A percentile compares a stretch with the other conserved stretches of the same genome.
These are phyloP conservation scores for Episyrphus balteatus DNA, from an alignment of 1,140 invertebrate genomes.

Conservation along the genomic window DNA sequence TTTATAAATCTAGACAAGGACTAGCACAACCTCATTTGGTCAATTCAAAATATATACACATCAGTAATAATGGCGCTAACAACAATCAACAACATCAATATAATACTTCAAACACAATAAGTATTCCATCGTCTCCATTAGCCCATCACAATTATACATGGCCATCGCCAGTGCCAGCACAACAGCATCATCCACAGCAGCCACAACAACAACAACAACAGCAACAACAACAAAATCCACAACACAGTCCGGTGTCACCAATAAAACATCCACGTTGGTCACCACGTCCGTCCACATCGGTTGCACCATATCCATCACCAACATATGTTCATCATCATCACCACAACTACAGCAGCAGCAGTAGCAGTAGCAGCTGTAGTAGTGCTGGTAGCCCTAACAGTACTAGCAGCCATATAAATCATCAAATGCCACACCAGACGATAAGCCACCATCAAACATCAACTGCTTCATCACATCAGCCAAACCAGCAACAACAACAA, in stretches of 20 bases:
- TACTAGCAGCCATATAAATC: not conserved
- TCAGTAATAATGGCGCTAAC: conserved; percentile 26
- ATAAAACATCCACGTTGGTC: conserved; percentile 68
- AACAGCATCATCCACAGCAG: conserved; percentile 6
- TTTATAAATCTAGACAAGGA: conserved; percentile 39
- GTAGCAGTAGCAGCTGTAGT: not conserved
- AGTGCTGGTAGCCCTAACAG: conserved; percentile 2
- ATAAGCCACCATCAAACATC: conserved; percentile 16
- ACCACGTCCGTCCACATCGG: conserved; percentile 41
- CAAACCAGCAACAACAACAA: conserved; percentile 29
- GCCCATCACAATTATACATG: conserved; percentile 34
- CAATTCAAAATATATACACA: conserved; percentile 10
- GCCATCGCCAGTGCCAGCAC: conserved; percentile 11
- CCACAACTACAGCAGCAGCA: conserved; percentile 14
- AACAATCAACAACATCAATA: conserved; percentile 26
- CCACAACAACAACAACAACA: conserved; percentile 7
- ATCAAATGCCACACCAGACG: conserved; percentile 13
- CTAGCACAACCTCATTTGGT: conserved; percentile 13
- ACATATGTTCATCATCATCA: conserved; percentile 30
- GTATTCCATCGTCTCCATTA: conserved; percentile 31
- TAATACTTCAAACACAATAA: conserved; percentile 30
- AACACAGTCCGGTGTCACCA: conserved; percentile 33
- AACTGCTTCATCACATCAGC: conserved; percentile 26
- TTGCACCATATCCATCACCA: conserved; percentile 41
- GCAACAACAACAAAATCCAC: conserved; percentile 3